Conservation (phyloP, 2,113 vertebrate species). For the Macheiramphus alcinus region DNA sequence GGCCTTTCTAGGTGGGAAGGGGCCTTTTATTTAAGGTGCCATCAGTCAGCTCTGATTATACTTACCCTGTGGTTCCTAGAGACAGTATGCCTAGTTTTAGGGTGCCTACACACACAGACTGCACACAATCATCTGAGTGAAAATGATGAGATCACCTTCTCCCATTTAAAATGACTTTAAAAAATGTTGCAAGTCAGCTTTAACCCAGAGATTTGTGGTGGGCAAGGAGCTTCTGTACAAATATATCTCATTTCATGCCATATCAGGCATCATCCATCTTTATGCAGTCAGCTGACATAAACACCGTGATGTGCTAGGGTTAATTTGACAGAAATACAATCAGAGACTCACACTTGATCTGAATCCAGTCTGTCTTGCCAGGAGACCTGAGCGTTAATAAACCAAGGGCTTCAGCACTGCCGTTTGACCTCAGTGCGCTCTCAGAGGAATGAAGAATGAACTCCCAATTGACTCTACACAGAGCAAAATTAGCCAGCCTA, state of each 20-base stretch:
- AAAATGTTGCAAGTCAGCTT: neutral
- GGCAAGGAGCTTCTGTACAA: neutral
- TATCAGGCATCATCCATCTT: neutral
- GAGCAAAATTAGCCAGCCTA: neutral
- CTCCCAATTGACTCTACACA: neutral
- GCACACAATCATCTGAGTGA: neutral
- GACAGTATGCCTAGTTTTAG: neutral
- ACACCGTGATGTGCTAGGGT: neutral
- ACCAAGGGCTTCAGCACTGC: neutral
- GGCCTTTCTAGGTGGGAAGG: neutral
- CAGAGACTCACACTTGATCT: neutral
- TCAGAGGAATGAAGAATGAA: neutral
- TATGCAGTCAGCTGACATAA: neutral
- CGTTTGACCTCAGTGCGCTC: neutral
- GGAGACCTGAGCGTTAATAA: neutral
- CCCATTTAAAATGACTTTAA: neutral
- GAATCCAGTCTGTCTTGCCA: neutral
- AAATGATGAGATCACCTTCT: neutral
- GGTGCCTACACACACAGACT: neutral
- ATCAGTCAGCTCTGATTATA: neutral
- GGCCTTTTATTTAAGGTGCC: neutral
- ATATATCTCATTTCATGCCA: neutral
- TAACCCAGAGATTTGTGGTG: neutral
- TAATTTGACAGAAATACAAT: constrained; percentile 14
- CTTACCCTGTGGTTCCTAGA: neutral